Base-by-base conservation (phyloP, 1,140 invertebrate species). In the Oscheius sp. region DNA sequence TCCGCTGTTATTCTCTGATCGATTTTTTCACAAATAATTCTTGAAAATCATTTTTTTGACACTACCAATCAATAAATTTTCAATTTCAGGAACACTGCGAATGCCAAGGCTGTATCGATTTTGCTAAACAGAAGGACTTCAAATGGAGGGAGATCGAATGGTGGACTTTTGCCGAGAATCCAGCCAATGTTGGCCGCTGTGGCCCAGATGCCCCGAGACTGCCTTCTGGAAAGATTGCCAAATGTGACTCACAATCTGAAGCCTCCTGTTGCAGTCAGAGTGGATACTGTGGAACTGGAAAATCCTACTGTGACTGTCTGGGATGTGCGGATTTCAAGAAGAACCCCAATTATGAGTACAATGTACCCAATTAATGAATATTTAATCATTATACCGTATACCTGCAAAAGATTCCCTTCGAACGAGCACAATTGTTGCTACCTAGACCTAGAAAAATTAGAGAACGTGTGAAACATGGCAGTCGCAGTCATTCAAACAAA, bases 291-390 rank as follows among this genome's bases (percentile, higher is more conserved):
- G 76, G 77, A 13, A 68, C 26, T 1, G 76, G 76, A 18, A 67
- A 72, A 15, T n/a, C 49, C 3, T 80, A 79, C 58, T 80, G 79
- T 32, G 36, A 58, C 4, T 80, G 79, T 62, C 34, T 74, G 23
- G 79, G 79, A 23, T 80, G 79, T 32, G 79, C 79, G 0, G 73
- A 80, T 61, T 80, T 80, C 63, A 78, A 73, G 62, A 62, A 59
- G 3, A 71, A 67, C 46, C 75, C 78, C 1, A 59, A 36, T 13
- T 79, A 65, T 69, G 58, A 68, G 26, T 74, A 69, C 42, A 34
- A 34, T 55, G 23, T 55, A n/a, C n/a, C n/a, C n/a, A n/a, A n/a
- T n/a, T n/a, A n/a, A n/a, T n/a, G n/a, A n/a, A n/a, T n/a, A n/a
- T n/a, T n/a, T n/a, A n/a, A n/a, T n/a, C n/a, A n/a, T n/a, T n/a